A percentile compares a stretch with the other conserved stretches of the same genome.
These are phyloP conservation scores for Glaucomys volans DNA, from an alignment of 2,113 vertebrate genomes.

Conservation along the genomic window DNA sequence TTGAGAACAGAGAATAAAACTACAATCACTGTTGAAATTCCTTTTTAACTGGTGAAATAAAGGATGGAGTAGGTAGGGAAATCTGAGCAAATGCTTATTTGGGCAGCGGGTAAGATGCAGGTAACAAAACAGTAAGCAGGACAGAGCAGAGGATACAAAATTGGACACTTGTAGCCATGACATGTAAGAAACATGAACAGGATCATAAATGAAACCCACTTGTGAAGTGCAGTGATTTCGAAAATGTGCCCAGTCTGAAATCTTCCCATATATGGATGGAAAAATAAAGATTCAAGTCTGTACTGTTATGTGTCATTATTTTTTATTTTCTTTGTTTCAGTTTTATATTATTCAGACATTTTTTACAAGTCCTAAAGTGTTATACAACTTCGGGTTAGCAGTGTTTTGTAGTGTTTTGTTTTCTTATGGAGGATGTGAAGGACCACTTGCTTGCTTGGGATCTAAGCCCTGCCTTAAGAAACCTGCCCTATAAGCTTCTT, in stretches of 20 bases:
- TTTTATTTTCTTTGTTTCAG: conserved; percentile 47
- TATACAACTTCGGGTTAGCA: background rate
- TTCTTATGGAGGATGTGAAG: background rate
- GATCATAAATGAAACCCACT: conserved; percentile 12
- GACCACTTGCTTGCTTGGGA: background rate
- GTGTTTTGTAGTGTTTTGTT: background rate
- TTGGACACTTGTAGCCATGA: background rate
- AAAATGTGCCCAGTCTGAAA: background rate
- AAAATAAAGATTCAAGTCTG: background rate
- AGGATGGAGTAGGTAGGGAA: background rate
- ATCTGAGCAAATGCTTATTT: conserved; percentile 7
- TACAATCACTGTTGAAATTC: background rate
- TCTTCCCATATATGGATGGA: background rate
- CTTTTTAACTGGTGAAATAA: conserved; percentile 56
- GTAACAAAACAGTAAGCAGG: conserved; percentile 47
- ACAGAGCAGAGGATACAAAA: conserved; percentile 15
- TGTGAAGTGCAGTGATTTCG: conserved; percentile 4
- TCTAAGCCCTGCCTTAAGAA: conserved; percentile 41
- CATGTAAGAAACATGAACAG: conserved; percentile 42
- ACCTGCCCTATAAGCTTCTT: background rate
- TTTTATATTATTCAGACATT: background rate
- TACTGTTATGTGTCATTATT: background rate
- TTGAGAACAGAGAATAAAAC: conserved; percentile 8
- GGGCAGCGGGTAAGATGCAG: conserved; percentile 31
- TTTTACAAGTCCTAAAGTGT: background rate